Evolutionary conservation across 2,113 vertebrate species (phyloP).

Genomic region (Ariopsis seemanni): DNA sequence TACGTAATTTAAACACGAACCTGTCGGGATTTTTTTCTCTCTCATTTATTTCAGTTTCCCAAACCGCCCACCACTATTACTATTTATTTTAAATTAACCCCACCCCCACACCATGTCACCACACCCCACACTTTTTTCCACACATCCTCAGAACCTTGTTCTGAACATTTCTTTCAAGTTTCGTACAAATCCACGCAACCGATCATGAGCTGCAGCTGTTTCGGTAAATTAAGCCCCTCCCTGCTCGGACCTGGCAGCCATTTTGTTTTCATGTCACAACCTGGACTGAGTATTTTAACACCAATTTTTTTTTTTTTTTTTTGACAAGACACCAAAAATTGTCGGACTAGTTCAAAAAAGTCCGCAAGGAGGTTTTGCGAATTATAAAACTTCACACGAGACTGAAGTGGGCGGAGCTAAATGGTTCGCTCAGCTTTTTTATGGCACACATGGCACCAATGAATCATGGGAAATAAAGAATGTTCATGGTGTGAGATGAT

Average conservation of each 20-base stretch:
- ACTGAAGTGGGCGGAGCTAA: background rate
- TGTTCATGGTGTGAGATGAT: background rate
- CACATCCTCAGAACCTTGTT: background rate
- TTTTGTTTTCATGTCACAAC: background rate
- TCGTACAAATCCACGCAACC: background rate
- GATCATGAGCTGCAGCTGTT: background rate
- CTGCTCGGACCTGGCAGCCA: background rate
- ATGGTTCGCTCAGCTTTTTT: background rate
- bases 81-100: background rate
- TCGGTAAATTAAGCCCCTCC: background rate
- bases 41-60: background rate
- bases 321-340: background rate
- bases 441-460: background rate
- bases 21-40: background rate
- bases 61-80: background rate
- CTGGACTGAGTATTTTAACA: background rate
- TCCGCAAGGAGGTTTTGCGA: background rate
- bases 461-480: background rate
- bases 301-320: background rate
- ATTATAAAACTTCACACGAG: background rate
- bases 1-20: background rate
- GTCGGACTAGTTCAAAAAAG: background rate
- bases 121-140: background rate
- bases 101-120: background rate
- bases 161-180: background rate